Evolutionary conservation across 2,888 invertebrate species (phyloP), one percentile per base, ranked within the genome.

Genomic region (Andrena fulva): DNA sequence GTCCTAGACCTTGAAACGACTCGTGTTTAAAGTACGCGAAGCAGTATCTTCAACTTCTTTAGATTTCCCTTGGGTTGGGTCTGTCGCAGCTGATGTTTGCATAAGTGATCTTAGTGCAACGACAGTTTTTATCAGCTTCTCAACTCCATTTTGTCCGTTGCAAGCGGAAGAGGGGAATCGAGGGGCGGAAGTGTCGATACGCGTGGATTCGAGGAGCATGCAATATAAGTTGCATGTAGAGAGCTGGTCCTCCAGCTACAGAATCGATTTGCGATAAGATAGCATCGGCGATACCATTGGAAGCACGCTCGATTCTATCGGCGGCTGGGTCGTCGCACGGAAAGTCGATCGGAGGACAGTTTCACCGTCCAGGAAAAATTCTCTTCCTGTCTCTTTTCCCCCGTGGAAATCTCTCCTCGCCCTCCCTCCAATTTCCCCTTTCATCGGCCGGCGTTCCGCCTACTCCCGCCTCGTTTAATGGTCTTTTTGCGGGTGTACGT

Each of bases 341-440:
- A 85, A 87, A 87, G 86, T 87, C 86, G 86, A 87, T 87, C 86
- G 86, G 29, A 67, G 73, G 81, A 86, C 85, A 72, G 86, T 86
- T 86, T 86, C 86, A 85, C 85, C 87, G 67, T 73, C 59, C 73
- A 33, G 77, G 77, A 86, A 86, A 86, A 87, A 87, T 87, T 80
- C 80, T 77, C 54, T 64, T 54, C 72, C 76, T 77, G 74, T 67
- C 73, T 75, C 67, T 48, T 42, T 60, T 31, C 52, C 42, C 54
- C 33, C 66, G 20, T 63, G 68, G 4, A 63, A 31, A 71, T 60
- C 60, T 75, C 63, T 80, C 54, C 60, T 29, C 42, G 42, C 48
- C 10, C 24, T 35, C 33, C 54, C 48, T 64, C 31, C 35, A 73
- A 71, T 80, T 87, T 71, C 87, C 71, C 87, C 75, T 84, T 80